These are phyloP conservation scores for Masnerella sp. DNA, from an alignment of 2,888 invertebrate species.

Conservation along the genomic window DNA sequence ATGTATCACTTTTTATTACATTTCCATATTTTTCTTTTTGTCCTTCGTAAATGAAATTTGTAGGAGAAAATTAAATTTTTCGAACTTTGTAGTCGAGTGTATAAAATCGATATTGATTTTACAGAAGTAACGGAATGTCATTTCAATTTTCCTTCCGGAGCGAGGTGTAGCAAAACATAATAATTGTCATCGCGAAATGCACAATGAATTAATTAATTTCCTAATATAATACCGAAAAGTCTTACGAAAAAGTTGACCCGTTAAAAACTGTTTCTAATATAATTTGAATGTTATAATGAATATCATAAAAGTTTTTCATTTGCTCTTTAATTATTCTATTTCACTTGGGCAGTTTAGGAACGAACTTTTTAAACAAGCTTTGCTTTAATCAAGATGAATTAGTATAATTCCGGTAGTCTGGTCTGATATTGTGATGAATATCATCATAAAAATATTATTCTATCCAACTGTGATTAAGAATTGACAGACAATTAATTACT, in stretches of 20 bases:
- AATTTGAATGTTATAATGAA: slow-evolving; percentile 17
- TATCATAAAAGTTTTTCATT: slow-evolving; percentile 29
- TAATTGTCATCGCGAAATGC: background rate
- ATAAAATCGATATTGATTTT: too few relatives aligned
- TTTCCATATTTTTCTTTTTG: too few relatives aligned
- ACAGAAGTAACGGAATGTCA: too few relatives aligned
- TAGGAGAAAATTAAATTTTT: too few relatives aligned
- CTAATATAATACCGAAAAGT: background rate
- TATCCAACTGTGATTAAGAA: too few relatives aligned
- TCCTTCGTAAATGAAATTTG: too few relatives aligned
- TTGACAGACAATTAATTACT: too few relatives aligned
- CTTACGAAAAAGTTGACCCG: background rate
- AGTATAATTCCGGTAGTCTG: background rate
- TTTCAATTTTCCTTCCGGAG: too few relatives aligned
- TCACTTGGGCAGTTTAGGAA: slow-evolving; percentile 12
- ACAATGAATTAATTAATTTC: background rate
- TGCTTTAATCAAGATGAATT: slow-evolving; percentile 18
- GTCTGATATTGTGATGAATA: too few relatives aligned
- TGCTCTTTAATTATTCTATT: slow-evolving; percentile 26
- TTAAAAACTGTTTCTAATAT: slow-evolving; percentile 17
- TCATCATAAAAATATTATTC: too few relatives aligned
- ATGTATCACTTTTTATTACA: too few relatives aligned
- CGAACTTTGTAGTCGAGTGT: too few relatives aligned
- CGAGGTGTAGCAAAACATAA: background rate
- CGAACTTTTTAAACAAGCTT: slow-evolving; percentile 20